Conservation (phyloP, 2,888 invertebrate genomes). For the Timema cristinae region DNA sequence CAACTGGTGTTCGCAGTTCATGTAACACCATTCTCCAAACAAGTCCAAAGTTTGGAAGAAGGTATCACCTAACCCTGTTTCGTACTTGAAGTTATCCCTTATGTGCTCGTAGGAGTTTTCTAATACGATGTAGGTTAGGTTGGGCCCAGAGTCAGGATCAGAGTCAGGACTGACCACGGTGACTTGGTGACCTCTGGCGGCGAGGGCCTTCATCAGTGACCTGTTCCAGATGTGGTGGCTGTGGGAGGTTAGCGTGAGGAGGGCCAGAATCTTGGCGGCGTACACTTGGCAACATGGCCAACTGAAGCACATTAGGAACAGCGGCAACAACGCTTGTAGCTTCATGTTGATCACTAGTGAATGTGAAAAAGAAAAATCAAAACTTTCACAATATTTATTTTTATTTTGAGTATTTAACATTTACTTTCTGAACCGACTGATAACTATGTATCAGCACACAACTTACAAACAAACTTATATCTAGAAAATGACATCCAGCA, state of each 20-base stretch:
- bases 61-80: not conserved
- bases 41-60: no score
- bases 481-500: no score
- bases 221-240: constrained; percentile 23
- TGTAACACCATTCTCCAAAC: not conserved
- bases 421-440: no score
- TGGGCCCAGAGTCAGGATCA: constrained; percentile 14
- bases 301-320: not conserved
- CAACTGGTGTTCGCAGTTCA: constrained; percentile 5
- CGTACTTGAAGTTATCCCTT: not conserved
- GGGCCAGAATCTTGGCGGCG: constrained; percentile 16
- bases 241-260: constrained; percentile 16
- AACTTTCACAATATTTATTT: no score
- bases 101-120: constrained; percentile 19
- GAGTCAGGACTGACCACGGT: constrained; percentile 26
- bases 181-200: constrained; percentile 19
- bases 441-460: no score
- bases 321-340: not conserved
- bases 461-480: no score
- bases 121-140: constrained; percentile 18
- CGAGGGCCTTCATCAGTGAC: constrained; percentile 16
- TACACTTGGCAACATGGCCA: not conserved
- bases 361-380: no score
- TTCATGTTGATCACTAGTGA: not conserved
- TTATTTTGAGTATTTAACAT: no score